Conservation (phyloP, 1,140 invertebrate species). For the Micrasema minimum region DNA sequence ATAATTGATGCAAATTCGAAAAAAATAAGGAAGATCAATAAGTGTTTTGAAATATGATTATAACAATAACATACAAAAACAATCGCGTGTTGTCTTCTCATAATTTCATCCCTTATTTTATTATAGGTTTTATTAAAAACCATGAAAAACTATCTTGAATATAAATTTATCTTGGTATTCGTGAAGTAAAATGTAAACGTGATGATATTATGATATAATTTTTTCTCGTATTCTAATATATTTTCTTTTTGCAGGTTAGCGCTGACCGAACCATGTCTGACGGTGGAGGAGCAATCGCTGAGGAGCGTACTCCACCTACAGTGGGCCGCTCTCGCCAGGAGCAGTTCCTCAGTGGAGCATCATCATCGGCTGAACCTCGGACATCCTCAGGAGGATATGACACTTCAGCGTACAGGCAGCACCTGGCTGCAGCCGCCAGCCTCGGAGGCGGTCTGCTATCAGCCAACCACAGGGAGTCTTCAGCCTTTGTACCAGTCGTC, state of each 20-base stretch:
- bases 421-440: constrained; percentile 66
- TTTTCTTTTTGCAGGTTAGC: constrained; percentile 24
- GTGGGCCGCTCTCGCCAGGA: constrained; percentile 67
- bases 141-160: too few relatives aligned
- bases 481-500: constrained; percentile 85
- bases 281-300: constrained; percentile 48
- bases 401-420: constrained; percentile 75
- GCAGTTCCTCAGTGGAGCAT: constrained; percentile 67
- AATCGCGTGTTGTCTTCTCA: too few relatives aligned
- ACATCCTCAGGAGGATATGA: constrained; percentile 68
- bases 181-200: too few relatives aligned
- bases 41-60: background rate
- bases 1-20: constrained; percentile 37
- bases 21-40: constrained; percentile 27
- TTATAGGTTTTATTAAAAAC: too few relatives aligned
- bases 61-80: too few relatives aligned
- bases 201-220: too few relatives aligned
- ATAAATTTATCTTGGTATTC: too few relatives aligned
- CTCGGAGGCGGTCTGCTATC: constrained; percentile 62
- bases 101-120: constrained; percentile 11
- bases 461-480: constrained; percentile 76
- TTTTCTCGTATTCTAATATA: too few relatives aligned
- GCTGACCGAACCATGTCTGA: constrained; percentile 45
- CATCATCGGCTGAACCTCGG: constrained; percentile 59
- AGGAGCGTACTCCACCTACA: constrained; percentile 57